Base-by-base conservation (phyloP, 2,888 invertebrate species). In the Scrobipalpa atriplicella region DNA sequence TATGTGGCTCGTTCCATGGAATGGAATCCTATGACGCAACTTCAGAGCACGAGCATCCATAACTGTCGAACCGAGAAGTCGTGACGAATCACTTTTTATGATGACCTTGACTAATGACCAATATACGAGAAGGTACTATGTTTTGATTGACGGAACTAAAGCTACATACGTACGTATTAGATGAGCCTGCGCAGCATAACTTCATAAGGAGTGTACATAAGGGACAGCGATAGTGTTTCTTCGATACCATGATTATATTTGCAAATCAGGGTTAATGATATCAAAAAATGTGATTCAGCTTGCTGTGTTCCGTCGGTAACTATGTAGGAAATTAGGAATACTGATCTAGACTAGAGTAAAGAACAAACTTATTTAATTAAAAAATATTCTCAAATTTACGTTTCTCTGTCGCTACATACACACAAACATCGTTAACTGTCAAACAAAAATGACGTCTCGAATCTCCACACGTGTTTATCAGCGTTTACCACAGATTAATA, bases 31-130 rank as follows among this genome's bases (percentile, higher is more conserved):
- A 19, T 51, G 51, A 51, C 51, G 51, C 19, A 51, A 52, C 52
- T 7, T 0, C 52, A 19, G 10, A 18, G 19, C 52, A 19, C 21
- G 52, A 52, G 18, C 52, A n/a, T 52, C 52, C 52, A 52, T 21
- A 47, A 16, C 47, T n/a, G 47, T 47, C 19, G 19, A 9, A 16
- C 19, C 10, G 52, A 21, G 0, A 52, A 19, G 52, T 5, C 52
- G 52, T 52, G 52, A 10, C 52, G 19, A 52, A 52, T 19, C 9
- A 52, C n/a, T 18, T 3, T 51, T 51, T 16, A 9, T 52, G 9
- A 52, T 52, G 52, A 19, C 52, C 52, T 52, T 52, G 52, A 52
- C 52, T 52, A 21, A 52, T 52, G 19, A 52, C 10, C 47, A 47
- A 47, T 47, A 47, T 47, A n/a, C 47, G n/a, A n/a, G n/a, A n/a